Evolutionary conservation across 1,140 invertebrate species (phyloP), one percentile per base, ranked within the genome.

Genomic region (Drosophila rufa): DNA sequence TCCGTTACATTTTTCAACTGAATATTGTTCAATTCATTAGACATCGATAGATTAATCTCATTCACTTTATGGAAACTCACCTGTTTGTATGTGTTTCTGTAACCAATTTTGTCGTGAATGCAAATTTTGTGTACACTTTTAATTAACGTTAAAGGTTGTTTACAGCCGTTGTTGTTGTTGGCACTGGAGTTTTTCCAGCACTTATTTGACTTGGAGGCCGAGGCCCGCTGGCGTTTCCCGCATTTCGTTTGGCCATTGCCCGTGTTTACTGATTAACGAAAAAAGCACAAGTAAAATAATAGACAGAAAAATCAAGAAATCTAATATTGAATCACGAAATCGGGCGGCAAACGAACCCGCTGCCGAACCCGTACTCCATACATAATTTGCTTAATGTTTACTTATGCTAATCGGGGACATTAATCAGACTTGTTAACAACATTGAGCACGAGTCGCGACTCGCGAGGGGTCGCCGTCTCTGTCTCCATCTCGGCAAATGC

Each of bases 341-440:
- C 50, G 58, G 68, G 50, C 59, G 50, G 79, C 65, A 75, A 65
- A 67, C 50, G 62, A 60, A 77, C 43, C 25, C 19, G 47, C 46
- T 25, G 42, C 43, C 42, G 62, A 48, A 69, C 36, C 19, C 71
- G 53, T 80, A 66, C 58, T 69, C 66, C 60, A 65, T 79, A 71
- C 71, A 82, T 53, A 89, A 80, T 83, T 83, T 89, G 74, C 78
- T 78, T 89, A 89, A 87, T 87, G 78, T 87, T 87, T 87, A 75
- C 83, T 68, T 87, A 87, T 89, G 84, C 80, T 89, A 87, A 89
- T 87, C 84, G 80, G 43, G 55, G 60, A 76, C 84, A 87, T 87
- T 87, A 89, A 87, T 87, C 83, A 75, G 77, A 66, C 83, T 89
- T 80, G 76, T 80, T 89, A 89, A 87, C 84, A 87, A 83, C 68